Evolutionary conservation across 2,888 invertebrate genomes (phyloP), one percentile per base, ranked within the genome.

Genomic region (Harmothoe impar): DNA sequence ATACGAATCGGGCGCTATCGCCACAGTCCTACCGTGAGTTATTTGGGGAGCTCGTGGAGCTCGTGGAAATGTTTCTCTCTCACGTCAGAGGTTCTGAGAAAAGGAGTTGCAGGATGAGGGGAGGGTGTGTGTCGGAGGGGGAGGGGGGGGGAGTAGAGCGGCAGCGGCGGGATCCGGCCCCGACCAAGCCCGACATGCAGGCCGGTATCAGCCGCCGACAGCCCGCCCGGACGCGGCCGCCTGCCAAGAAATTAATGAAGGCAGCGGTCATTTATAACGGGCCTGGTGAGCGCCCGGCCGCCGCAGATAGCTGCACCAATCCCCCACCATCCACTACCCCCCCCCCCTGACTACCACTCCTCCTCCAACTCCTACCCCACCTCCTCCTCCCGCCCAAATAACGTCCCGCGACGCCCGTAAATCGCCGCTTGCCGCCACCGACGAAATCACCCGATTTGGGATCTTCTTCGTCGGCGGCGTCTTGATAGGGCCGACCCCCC

Each of bases 371-470:
- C 43, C 43, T 43, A 3, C 43, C 5, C 10, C 43, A 7, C 10
- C 43, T 43, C 3, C 43, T 43, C 43, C 43, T 43, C 43, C 43
- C 10, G 43, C 5, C 43, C 43, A 43, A 43, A 43, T 43, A 43
- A 43, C 62, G 62, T 72, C 72, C 72, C 72, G 72, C 29, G 72
- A 17, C 81, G 81, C n/a, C 81, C 81, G 35, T 81, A 35, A 81
- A 81, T 81, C 81, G 81, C 1, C 81, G 81, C 81, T 17, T 35
- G 33, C 81, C 81, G 81, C 35, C 43, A 20, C 81, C 43, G 81
- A 81, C 43, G 81, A 81, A 81, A 81, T 81, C 81, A 81, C 81
- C 81, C 81, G 81, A 81, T 81, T 81, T 81, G 81, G 81, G 43
- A 81, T 81, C 35, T 33, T 35, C 81, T 81, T 35, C n/a, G 81